These are phyloP conservation scores for Pyrgilauda ruficollis DNA, from an alignment of 2,113 vertebrate species.

Conservation along the genomic window DNA sequence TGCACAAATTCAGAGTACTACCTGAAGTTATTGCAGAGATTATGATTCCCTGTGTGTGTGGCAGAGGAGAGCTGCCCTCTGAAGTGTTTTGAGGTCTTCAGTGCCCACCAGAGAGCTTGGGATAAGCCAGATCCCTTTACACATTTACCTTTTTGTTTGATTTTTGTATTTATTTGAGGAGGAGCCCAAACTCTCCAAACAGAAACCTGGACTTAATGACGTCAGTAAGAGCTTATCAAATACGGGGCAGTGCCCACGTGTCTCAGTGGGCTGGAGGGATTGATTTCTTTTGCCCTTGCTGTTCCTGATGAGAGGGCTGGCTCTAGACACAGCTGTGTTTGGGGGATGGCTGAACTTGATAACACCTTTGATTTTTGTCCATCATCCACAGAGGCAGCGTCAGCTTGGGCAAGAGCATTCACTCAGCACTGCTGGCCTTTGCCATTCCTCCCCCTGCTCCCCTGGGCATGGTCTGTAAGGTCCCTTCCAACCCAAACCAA, in stretches of 20 bases:
- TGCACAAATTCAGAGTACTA: neutral
- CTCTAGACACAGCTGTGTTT: neutral
- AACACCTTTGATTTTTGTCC: neutral
- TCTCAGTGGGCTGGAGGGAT: neutral
- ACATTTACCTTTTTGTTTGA: neutral
- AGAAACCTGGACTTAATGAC: neutral
- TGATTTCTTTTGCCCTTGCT: neutral
- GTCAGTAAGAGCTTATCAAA: neutral
- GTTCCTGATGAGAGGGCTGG: neutral
- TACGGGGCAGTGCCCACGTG: rapidly evolving
- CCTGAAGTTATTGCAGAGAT: neutral
- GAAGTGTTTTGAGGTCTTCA: neutral
- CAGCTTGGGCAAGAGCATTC: neutral
- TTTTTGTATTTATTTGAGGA: neutral
- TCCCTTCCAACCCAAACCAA: neutral
- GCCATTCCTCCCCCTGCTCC: neutral
- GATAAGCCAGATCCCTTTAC: neutral
- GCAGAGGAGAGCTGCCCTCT: neutral
- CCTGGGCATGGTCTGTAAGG: neutral
- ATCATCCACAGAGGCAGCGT: neutral
- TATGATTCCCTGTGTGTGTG: neutral
- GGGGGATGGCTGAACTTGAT: neutral
- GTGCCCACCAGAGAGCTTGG: neutral
- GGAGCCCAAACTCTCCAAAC: neutral
- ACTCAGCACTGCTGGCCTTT: neutral